Base-by-base conservation (phyloP, 2,888 invertebrate genomes). In the Cataglyphis rosenhaueri region DNA sequence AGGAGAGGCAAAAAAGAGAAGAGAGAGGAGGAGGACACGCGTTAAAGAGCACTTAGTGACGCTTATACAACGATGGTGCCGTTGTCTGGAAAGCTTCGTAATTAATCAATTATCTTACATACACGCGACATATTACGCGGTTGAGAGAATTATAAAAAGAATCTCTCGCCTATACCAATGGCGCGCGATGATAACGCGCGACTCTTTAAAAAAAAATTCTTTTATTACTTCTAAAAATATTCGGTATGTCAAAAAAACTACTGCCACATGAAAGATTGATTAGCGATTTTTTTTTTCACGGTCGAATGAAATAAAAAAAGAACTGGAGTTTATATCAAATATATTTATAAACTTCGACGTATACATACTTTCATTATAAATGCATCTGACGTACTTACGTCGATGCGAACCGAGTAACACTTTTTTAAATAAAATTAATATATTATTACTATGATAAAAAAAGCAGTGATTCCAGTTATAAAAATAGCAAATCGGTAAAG, bases 1-100 rank as follows among this genome's bases (percentile, higher is more conserved):
- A 18, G 44, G 32, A 64, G 48, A 48, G 12, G 64, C 35, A 21
- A 29, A 55, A 55, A 52, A 25, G 12, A 25, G 48, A 9, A 35
- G 41, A 29, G 68, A 52, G 41, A 29, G 25, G 41, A 29, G 74
- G 52, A 70, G 32, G 62, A 59, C 48, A 65, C 70, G 65, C 79
- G 78, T 85, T 85, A 79, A 78, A 84, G 76, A 76, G 81, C 81
- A 79, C 87, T 89, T 88, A 88, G 83, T 83, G 65, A 84, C 85
- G 85, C 84, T 89, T 89, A 88, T 89, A 81, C 89, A 88, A 87
- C 75, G 81, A 87, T n/a, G 83, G 78, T 79, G 87, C 85, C 52
- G 81, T 87, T 89, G 87, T 82, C 79, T 44, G 81, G 78, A 84
- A 84, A 85, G 75, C 87, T 85, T 79, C 55, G 64, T 73, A 85